Base-by-base conservation (phyloP, 2,113 vertebrate species). In the Dicaeum eximium region DNA sequence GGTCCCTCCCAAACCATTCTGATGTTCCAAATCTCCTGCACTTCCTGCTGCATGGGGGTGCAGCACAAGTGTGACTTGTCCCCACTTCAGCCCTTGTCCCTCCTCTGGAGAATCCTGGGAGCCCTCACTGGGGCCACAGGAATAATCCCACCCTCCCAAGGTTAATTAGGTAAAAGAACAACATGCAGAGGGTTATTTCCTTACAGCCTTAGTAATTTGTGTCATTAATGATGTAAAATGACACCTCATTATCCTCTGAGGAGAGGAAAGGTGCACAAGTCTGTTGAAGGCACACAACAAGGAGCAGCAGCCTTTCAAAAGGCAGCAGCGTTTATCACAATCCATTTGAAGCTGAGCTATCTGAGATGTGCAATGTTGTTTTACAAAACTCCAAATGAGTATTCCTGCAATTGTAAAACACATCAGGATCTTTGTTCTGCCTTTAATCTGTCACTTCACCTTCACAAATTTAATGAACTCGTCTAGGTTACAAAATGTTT, bases 391-490 rank as follows among this genome's bases (percentile, higher is more conserved):
- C 71, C 54, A 77, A 77, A 85, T 60, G 51, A 92, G 62, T 69
- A 22, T 62, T 86, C 61, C 56, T 88, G 64, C 30, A 31, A 75
- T 60, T 90, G 88, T 89, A 80, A 96, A 87, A 33, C 51, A 72
- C 69, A 85, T 80, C 87, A 69, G 53, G 73, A 83, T 92, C 87
- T 95, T 72, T 45, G 47, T 20, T 30, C 73, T 71, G 94, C 85
- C 82, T 97, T 96, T 96, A 95, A 96, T 96, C 91, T 91, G 61
- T 82, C 92, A 83, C 89, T 74, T 97, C 96, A 97, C 96, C 96
- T 97, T 97, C 95, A 94, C 79, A 33, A 92, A 93, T 92, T 40
- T 96, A 97, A 97, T 95, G 92, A 97, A 95, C 85, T 96, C 57
- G 4, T 94, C 92, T 89, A 74, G 77, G 93, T 95, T 95, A 88